Conservation (phyloP, 92 coral and sea anemone genomes). For the Bergia puertoricense region DNA sequence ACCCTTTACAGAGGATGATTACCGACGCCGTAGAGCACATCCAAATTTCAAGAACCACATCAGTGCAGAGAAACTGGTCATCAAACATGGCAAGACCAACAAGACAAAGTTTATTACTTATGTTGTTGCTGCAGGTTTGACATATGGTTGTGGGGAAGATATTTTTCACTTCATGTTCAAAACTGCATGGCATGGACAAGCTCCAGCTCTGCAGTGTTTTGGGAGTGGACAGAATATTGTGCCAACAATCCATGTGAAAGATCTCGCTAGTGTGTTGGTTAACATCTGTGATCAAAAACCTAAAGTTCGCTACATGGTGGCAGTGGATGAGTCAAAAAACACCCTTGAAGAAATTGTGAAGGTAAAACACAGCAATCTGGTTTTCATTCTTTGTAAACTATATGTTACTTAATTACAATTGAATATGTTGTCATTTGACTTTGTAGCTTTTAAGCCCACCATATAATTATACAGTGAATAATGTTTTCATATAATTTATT, state of each 20-base stretch:
- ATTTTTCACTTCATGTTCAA: slow-evolving; percentile 96
- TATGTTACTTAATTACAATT: not conserved
- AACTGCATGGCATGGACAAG: slow-evolving; percentile 98
- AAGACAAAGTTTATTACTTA: slow-evolving; percentile 89
- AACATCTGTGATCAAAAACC: slow-evolving; percentile 95
- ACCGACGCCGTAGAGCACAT: slow-evolving; percentile 95
- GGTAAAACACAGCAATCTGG: slow-evolving; percentile 43
- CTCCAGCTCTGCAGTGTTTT: slow-evolving; percentile 97
- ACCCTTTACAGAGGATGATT: slow-evolving; percentile 98
- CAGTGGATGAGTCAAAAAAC: slow-evolving; percentile 95
- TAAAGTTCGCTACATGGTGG: slow-evolving; percentile 93
- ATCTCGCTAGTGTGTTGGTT: slow-evolving; percentile 82
- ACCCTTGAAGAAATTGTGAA: slow-evolving; percentile 99
- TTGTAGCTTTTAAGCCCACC: not conserved
- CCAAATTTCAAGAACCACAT: slow-evolving; percentile 97
- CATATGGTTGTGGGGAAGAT: slow-evolving; percentile 97
- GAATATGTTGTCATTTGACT: not conserved
- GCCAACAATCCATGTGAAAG: slow-evolving; percentile 89
- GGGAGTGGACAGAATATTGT: slow-evolving; percentile 95
- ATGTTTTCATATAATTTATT: not conserved
- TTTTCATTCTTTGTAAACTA: not conserved
- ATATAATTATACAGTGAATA: too few relatives aligned
- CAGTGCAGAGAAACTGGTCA: slow-evolving; percentile 97
- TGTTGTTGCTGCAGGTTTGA: slow-evolving; percentile 92
- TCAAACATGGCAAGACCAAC: slow-evolving; percentile 93